Evolutionary conservation across 2,797 vertebrate genomes (phyloP), one percentile per base, ranked within the genome.

Genomic region (Coluber constrictor): DNA sequence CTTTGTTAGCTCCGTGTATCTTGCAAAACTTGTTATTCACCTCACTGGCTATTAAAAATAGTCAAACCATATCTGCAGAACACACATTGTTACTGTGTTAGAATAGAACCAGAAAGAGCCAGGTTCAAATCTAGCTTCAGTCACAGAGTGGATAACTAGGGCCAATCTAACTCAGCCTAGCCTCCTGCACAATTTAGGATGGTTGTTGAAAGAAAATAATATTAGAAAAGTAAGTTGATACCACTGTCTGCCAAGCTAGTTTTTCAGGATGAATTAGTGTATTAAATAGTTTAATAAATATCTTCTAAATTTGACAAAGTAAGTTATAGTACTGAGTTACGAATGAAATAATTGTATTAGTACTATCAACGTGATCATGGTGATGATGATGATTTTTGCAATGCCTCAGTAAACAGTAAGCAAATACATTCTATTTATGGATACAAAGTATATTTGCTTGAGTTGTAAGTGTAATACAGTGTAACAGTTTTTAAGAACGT

Each of bases 201-300:
- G n/a, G n/a, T 37, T 37, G 15, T 7, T 37, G n/a, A 74, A 32
- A 18, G 15, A 32, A 37, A 18, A 74, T 5, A 74, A 92, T 92
- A 54, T 56, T 37, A 57, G 25, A 27, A 89, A 93, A 95, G 91
- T 56, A 86, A 94, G 89, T 89, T 59, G 74, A 61, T 3, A 13
- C 18, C 51, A 55, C 2, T 87, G 94, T 94, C 86, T 83, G 86
- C 88, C 92, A 91, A 70, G 92, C 91, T 55, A 88, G 60, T 90
- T 92, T 55, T 92, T 70, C 18, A 93, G 79, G 89, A 51, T 56
- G 93, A 87, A 66, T 66, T 54, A 9, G 86, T 92, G 56, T 12
- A 32, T 23, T 89, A 94, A 94, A 61, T 5, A 87, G 55, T 93
- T 91, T 37, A 88, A 61, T 90, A 74, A 90, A 47, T 6, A 20